Percentiles rank a stretch among this genome's conserved stretches.
Conservation (phyloP, 2,797 vertebrate genomes). For the Pterois miles region DNA sequence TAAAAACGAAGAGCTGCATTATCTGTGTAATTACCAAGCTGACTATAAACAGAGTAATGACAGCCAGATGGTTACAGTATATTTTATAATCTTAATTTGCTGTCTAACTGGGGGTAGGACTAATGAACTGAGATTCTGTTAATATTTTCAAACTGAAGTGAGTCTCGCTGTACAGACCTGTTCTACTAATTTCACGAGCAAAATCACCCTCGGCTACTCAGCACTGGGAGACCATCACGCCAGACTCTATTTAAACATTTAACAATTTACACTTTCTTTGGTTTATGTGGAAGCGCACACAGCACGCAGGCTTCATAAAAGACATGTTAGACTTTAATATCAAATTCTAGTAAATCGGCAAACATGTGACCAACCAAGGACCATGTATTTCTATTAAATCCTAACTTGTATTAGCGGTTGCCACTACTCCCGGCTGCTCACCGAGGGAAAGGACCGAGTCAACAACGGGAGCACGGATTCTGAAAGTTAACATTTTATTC, state of each 20-base stretch:
- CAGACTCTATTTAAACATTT: background rate
- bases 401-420: background rate
- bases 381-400: background rate
- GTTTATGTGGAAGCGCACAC: background rate
- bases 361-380: background rate
- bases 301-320: accelerated
- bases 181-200: background rate
- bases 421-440: no score
- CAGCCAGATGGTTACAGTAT: background rate
- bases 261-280: background rate
- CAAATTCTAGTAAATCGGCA: background rate
- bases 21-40: background rate
- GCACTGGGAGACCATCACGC: background rate
- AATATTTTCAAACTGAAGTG: background rate
- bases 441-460: background rate
- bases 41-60: background rate
- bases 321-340: background rate
- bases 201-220: background rate
- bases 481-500: background rate
- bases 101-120: background rate
- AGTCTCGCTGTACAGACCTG: background rate
- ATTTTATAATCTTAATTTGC: background rate
- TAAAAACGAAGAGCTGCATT: background rate
- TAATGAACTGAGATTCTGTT: background rate
- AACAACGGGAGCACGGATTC: background rate